phyloP scores from a whole-genome alignment of 2,113 vertebrate species.

The Procavia capensis region DNA sequence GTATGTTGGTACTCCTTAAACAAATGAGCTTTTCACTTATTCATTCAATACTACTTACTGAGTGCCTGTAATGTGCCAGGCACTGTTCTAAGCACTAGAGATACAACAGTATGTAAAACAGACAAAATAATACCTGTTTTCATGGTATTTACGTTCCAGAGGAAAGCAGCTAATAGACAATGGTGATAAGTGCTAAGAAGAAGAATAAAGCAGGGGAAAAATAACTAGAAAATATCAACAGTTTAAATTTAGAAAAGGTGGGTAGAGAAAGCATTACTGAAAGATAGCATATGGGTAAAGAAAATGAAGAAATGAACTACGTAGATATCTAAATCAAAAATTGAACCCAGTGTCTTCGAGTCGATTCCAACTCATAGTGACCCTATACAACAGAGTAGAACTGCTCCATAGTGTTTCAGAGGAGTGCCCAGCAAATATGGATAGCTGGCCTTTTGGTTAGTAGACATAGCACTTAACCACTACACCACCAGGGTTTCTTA shows the following conservation, averaged over 20 bases:
- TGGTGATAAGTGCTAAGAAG: not conserved
- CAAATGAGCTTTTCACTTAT: conserved; percentile 9
- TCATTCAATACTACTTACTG: not conserved
- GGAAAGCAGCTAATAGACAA: not conserved
- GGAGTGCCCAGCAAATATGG: no score
- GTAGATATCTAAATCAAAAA: conserved; percentile 30
- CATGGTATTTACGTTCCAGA: conserved; percentile 1
- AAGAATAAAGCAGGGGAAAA: not conserved
- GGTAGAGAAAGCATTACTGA: not conserved
- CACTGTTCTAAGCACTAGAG: not conserved
- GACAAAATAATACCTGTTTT: not conserved
- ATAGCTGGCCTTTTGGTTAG: no score
- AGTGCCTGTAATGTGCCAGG: not conserved
- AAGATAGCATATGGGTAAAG: conserved; percentile 29
- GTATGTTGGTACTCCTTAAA: conserved; percentile 22
- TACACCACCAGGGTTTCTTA: no score
- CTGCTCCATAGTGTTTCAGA: no score
- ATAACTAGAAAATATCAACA: conserved; percentile 3
- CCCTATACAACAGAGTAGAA: no score
- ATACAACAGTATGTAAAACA: conserved; percentile 19
- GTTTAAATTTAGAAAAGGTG: conserved; percentile 6
- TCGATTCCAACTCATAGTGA: no score
- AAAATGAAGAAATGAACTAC: conserved; percentile 23
- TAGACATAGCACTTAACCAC: no score
- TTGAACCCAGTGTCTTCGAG: no score